Conservation (phyloP, 2,797 vertebrate genomes). For the Selene dorsalis region DNA sequence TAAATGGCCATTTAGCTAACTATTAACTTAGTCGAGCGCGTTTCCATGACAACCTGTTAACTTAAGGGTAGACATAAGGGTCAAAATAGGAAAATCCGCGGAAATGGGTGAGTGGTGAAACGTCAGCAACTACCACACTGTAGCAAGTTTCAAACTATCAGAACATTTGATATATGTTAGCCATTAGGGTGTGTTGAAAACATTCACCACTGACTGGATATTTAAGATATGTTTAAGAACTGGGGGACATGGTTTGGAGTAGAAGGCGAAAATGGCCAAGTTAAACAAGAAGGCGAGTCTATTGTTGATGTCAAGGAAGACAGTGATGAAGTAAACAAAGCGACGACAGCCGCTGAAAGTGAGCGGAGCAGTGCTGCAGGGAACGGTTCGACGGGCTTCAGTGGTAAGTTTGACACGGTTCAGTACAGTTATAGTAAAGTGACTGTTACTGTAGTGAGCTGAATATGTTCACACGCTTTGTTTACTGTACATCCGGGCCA, state of each 20-base stretch:
- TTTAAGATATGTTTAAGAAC: conserved; percentile 68
- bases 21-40: background rate
- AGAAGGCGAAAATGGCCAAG: conserved; percentile 48
- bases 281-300: conserved; percentile 20
- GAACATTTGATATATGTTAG: background rate
- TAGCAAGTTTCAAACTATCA: background rate
- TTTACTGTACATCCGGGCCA: background rate
- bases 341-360: background rate
- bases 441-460: too few relatives aligned
- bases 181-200: background rate
- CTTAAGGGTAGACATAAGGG: conserved; percentile 28
- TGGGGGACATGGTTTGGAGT: conserved; percentile 71
- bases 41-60: conserved; percentile 65
- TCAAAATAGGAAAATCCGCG: conserved; percentile 62
- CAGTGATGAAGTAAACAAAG: conserved; percentile 45
- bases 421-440: too few relatives aligned
- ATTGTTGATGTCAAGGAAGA: conserved; percentile 14
- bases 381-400: conserved; percentile 51
- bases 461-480: background rate
- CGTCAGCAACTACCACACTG: conserved; percentile 22
- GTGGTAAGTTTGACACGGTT: conserved; percentile 51
- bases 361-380: background rate
- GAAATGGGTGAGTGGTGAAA: conserved; percentile 48
- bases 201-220: too few relatives aligned
- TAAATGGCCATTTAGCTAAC: background rate